Base-by-base conservation (phyloP, 1,140 invertebrate species). In the Brachionus koreanus region DNA sequence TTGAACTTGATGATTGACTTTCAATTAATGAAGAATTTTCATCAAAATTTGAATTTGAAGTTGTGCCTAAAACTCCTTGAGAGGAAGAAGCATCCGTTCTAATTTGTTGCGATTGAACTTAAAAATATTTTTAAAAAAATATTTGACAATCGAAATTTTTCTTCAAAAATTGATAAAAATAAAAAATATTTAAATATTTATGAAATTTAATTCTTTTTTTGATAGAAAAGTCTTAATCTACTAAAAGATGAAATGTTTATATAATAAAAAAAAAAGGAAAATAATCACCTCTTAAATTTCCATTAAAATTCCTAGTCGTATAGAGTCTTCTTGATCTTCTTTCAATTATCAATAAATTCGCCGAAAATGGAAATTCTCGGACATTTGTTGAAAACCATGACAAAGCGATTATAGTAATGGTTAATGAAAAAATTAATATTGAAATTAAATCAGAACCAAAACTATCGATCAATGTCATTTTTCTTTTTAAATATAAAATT, bases 331-430 rank as follows among this genome's bases (percentile, higher is more conserved):
- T 49, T 35, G 37, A 65, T 12, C 79, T 37, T 65, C 57, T 49
- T 43, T 82, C 79, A 43, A 82, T 82, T 23, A 82, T 25, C n/a
- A 82, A 37, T 33, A 82, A 69, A 65, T 65, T 82, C 10, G 57
- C 33, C 12, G 79, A 29, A 46, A 67, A 69, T 10, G 57, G 79
- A 43, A 82, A 65, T n/a, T 82, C 6, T 29, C 57, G 16, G n/a
- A 82, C 79, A 67, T 49, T 35, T 6, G 79, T 82, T 33, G 79
- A 82, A 29, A 82, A 12, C 79, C 79, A 82, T 65, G 79, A 57
- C 46, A 77, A 37, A 37, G 35, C 35, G 39, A 77, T 19, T 35
- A 77, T 77, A 39, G 33, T 39, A 19, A 77, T 77, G 49, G 49
- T 57, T 9, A 77, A 19, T 25, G 57, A n/a, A 19, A 77, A 16